Percentiles rank a stretch among this genome's conserved stretches.
phyloP scores from a whole-genome alignment of 30 jellyfish, hydroid and myxozoan species.

The Hydractinia symbiolongicarpus region DNA sequence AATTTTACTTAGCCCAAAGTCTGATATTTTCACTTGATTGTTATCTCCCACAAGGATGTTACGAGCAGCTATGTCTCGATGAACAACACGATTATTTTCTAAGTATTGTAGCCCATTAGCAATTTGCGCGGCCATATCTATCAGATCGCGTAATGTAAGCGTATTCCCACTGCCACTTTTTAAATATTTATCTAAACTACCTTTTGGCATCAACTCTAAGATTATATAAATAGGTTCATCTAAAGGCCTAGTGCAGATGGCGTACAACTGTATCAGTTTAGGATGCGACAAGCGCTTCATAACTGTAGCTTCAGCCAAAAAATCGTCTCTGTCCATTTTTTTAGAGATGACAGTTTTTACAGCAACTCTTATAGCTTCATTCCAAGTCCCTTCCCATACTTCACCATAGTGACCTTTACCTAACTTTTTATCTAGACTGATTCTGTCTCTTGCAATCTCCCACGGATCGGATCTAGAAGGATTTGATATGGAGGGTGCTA shows the following conservation, averaged over 20 bases:
- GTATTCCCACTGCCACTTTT: neutral
- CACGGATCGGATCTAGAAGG: neutral
- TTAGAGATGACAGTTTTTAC: neutral
- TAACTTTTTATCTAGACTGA: neutral
- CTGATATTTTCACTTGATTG: neutral
- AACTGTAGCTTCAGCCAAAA: slow-evolving; percentile 6
- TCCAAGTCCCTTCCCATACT: slow-evolving; percentile 14
- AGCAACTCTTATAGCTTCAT: slow-evolving; percentile 11
- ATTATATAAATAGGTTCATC: slow-evolving; percentile 10
- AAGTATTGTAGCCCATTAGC: slow-evolving; percentile 12
- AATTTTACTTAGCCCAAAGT: slow-evolving; percentile 17
- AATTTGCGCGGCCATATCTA: slow-evolving; percentile 4
- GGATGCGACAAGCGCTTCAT: slow-evolving; percentile 11
- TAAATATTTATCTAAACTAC: slow-evolving; percentile 3
- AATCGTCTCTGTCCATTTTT: neutral
- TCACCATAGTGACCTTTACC: slow-evolving; percentile 20
- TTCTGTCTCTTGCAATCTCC: slow-evolving; percentile 12
- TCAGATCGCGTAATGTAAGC: neutral
- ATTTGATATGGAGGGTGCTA: neutral
- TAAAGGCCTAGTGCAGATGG: neutral
- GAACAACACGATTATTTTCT: neutral
- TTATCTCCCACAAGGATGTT: slow-evolving; percentile 19
- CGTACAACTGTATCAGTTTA: neutral
- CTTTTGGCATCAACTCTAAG: slow-evolving; percentile 4
- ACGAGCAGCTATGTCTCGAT: slow-evolving; percentile 26